phyloP scores from a whole-genome alignment of 2,113 vertebrate genomes.

The Phasianus colchicus region DNA sequence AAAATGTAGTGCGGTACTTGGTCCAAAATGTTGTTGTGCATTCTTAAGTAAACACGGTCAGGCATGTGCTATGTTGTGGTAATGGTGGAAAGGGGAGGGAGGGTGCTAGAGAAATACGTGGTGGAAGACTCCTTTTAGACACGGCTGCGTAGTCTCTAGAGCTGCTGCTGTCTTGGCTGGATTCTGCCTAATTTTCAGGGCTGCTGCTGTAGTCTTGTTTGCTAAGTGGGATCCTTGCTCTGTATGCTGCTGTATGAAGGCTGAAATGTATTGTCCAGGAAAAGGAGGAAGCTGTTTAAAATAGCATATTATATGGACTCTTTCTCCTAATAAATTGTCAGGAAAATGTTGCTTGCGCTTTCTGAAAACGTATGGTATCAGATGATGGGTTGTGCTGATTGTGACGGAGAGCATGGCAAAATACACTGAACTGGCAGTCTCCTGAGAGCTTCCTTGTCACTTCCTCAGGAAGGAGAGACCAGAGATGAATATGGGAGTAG shows the following conservation, averaged over 20 bases:
- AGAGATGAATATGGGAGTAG: constrained; percentile 52
- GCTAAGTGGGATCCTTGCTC: constrained; percentile 18
- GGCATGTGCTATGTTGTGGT: constrained; percentile 53
- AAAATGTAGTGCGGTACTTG: constrained; percentile 10
- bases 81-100: constrained; percentile 12
- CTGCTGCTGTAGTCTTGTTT: background rate
- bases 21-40: constrained; percentile 62
- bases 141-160: background rate
- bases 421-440: constrained; percentile 7
- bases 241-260: constrained; percentile 42
- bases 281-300: constrained; percentile 50
- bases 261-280: constrained; percentile 26
- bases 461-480: background rate
- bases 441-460: constrained; percentile 35
- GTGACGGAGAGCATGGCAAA: constrained; percentile 17
- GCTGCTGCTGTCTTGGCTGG: constrained; percentile 5
- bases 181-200: background rate
- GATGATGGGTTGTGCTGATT: constrained; percentile 25
- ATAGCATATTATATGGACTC: constrained; percentile 39
- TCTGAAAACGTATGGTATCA: constrained; percentile 8
- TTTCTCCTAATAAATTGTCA: constrained; percentile 59
- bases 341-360: constrained; percentile 53
- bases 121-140: background rate
- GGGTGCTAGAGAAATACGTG: background rate
- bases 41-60: constrained; percentile 43